These are phyloP conservation scores for Rhagophthalmus giganteus DNA, from an alignment of 2,888 invertebrate species.

Conservation along the genomic window DNA sequence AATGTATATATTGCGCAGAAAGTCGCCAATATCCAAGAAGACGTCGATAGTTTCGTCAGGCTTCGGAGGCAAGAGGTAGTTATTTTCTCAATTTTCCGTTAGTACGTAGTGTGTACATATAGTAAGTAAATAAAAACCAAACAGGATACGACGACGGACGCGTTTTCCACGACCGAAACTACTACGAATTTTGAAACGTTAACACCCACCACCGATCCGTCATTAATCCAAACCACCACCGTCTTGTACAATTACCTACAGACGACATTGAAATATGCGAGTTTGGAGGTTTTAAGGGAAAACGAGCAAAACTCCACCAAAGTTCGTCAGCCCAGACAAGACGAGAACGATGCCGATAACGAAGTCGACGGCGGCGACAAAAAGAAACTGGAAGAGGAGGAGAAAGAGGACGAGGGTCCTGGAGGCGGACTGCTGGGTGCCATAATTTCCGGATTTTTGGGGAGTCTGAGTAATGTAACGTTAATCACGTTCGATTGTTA, in stretches of 20 bases:
- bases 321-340: slow-evolving; percentile 13
- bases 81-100: neutral
- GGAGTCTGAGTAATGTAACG: slow-evolving; percentile 53
- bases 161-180: slow-evolving; percentile 1
- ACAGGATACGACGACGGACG: slow-evolving; percentile 7
- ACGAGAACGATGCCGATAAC: slow-evolving; percentile 5
- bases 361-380: slow-evolving; percentile 33
- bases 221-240: neutral
- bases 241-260: too few relatives aligned
- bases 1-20: slow-evolving; percentile 7
- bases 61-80: slow-evolving; percentile 11
- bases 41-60: slow-evolving; percentile 6
- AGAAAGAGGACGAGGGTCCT: slow-evolving; percentile 48
- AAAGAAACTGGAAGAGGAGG: slow-evolving; percentile 25
- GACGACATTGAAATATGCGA: too few relatives aligned
- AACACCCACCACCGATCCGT: neutral
- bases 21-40: slow-evolving; percentile 1
- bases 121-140: neutral
- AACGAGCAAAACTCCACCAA: slow-evolving; percentile 9
- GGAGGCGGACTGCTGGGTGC: slow-evolving; percentile 50
- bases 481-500: too few relatives aligned
- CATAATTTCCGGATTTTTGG: slow-evolving; percentile 51
- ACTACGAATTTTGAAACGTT: slow-evolving; percentile 4
- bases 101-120: neutral
- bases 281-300: slow-evolving; percentile 4